A percentile compares a stretch with the other conserved stretches of the same genome.
These are phyloP conservation scores for Pampus argenteus DNA, from an alignment of 2,797 vertebrate species.

Conservation along the genomic window DNA sequence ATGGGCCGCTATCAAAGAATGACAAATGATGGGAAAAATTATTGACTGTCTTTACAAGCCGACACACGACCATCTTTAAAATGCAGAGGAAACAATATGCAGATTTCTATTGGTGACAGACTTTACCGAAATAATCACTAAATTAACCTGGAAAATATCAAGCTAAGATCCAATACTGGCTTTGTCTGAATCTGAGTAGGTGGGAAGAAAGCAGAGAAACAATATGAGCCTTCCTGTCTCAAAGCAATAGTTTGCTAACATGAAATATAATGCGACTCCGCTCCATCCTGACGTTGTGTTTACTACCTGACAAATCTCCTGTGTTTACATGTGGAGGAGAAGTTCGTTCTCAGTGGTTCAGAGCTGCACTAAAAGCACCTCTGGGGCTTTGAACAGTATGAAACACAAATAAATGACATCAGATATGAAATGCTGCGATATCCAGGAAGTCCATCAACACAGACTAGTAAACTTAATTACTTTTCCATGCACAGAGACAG, in stretches of 20 bases:
- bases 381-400: neutral
- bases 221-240: neutral
- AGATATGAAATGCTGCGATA: conserved; percentile 37
- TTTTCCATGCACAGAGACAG: conserved; percentile 61
- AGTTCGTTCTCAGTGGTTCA: conserved; percentile 7
- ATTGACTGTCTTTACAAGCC: no score
- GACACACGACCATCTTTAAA: neutral
- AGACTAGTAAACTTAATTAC: conserved; percentile 52
- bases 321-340: conserved; percentile 45
- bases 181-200: neutral
- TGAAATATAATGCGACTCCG: conserved; percentile 24
- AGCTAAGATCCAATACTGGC: neutral
- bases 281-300: conserved; percentile 21
- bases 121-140: neutral
- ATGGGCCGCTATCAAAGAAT: neutral
- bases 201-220: neutral
- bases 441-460: conserved; percentile 20
- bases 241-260: conserved; percentile 19
- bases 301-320: conserved; percentile 39
- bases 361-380: conserved; percentile 23
- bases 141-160: neutral
- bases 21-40: no score
- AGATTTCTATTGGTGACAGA: neutral
- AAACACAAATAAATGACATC: conserved; percentile 4
- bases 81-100: neutral